phyloP scores from a whole-genome alignment of 2,113 vertebrate species.

The Panthera uncia region DNA sequence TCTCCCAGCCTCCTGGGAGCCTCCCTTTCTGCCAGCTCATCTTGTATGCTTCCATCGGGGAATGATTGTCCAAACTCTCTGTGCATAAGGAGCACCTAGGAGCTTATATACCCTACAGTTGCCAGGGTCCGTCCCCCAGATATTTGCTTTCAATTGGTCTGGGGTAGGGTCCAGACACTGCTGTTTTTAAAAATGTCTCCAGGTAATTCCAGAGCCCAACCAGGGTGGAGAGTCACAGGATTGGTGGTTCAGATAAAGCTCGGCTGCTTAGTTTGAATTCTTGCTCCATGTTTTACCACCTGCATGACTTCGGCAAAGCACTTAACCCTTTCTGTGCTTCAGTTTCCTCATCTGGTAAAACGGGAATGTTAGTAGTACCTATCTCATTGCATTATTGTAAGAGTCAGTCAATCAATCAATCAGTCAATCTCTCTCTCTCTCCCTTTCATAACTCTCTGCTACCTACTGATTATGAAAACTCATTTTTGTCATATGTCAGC shows the following conservation, averaged over 20 bases:
- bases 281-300: not conserved
- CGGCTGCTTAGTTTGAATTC: not conserved
- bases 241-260: not conserved
- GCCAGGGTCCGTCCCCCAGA: not conserved
- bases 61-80: not conserved
- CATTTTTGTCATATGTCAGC: not conserved
- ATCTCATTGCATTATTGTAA: not conserved
- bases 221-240: not conserved
- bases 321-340: not conserved
- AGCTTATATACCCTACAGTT: not conserved
- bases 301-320: not conserved
- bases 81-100: not conserved
- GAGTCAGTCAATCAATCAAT: not conserved
- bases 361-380: not conserved
- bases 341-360: not conserved
- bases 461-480: not conserved
- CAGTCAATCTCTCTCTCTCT: not conserved
- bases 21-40: not conserved
- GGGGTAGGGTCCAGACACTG: not conserved
- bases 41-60: not conserved
- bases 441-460: not conserved
- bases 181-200: conserved; percentile 7
- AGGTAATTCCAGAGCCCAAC: not conserved
- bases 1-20: not conserved
- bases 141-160: not conserved